A percentile compares a stretch with the other conserved stretches of the same genome.
Evolutionary conservation across 2,888 invertebrate species (phyloP).

Genomic region (Galerucella pusilla): DNA sequence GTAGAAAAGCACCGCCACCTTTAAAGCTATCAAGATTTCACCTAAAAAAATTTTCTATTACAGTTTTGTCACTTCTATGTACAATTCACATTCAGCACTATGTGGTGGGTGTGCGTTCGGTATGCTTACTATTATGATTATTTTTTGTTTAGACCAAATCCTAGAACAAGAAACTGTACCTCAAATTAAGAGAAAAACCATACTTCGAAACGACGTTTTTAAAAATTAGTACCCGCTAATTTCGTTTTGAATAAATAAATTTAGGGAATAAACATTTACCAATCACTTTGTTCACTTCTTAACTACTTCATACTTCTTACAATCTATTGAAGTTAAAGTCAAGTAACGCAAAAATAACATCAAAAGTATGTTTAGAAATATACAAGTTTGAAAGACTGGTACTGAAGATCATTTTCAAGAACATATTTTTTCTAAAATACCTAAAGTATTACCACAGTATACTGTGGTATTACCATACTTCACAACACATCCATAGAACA

Average conservation of each 20-base stretch:
- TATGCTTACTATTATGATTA: slow-evolving; percentile 22
- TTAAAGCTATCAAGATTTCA: slow-evolving; percentile 54
- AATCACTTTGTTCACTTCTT: slow-evolving; percentile 51
- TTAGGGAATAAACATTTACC: slow-evolving; percentile 27
- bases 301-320: neutral
- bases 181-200: neutral
- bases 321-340: slow-evolving; percentile 1
- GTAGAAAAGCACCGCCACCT: slow-evolving; percentile 50
- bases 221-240: neutral
- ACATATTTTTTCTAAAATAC: too few species aligned
- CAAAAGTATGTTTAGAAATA: slow-evolving; percentile 1
- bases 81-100: slow-evolving; percentile 62
- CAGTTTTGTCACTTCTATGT: slow-evolving; percentile 61
- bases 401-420: too few species aligned
- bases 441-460: too few species aligned
- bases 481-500: too few species aligned
- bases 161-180: slow-evolving; percentile 8
- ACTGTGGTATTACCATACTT: too few species aligned
- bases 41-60: slow-evolving; percentile 59
- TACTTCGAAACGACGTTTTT: neutral
- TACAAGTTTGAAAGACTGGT: neutral
- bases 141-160: slow-evolving; percentile 23
- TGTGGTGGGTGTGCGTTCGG: slow-evolving; percentile 37
- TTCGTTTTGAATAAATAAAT: neutral
- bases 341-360: neutral